phyloP scores from a whole-genome alignment of 2,888 invertebrate genomes.

The Steinernema hermaphroditum region DNA sequence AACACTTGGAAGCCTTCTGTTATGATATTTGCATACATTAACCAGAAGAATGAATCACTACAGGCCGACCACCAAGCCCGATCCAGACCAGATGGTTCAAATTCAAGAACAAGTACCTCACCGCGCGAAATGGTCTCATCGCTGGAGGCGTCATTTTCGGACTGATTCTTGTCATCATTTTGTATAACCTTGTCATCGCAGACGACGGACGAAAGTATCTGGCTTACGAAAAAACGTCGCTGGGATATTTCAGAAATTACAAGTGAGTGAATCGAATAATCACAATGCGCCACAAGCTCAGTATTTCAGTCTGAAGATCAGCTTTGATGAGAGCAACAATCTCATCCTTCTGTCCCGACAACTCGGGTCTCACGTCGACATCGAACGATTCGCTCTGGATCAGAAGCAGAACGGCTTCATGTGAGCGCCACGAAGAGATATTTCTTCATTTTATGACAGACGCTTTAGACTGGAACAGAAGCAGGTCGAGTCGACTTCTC shows the following conservation, averaged over 20 bases:
- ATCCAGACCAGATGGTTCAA: neutral
- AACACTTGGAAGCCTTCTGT: no score
- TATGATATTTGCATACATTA: no score
- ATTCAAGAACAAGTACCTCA: constrained; percentile 11
- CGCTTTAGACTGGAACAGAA: neutral
- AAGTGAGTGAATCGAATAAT: neutral
- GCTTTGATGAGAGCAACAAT: constrained; percentile 44
- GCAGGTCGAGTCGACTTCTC: neutral
- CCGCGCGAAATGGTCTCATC: neutral
- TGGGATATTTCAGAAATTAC: constrained; percentile 9
- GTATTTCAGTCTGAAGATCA: constrained; percentile 39
- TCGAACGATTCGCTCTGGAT: neutral
- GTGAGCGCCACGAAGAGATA: neutral
- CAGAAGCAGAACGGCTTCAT: neutral
- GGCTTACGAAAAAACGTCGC: neutral
- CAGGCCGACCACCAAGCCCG: neutral
- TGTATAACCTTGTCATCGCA: neutral
- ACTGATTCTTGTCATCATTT: neutral
- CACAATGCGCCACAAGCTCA: neutral
- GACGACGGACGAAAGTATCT: neutral
- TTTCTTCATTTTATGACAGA: neutral
- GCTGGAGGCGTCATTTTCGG: neutral
- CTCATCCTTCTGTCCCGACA: constrained; percentile 40
- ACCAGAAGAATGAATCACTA: no score
- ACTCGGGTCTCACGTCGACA: neutral